Conservation (phyloP, 1,140 invertebrate species). For the Ostrea edulis region DNA sequence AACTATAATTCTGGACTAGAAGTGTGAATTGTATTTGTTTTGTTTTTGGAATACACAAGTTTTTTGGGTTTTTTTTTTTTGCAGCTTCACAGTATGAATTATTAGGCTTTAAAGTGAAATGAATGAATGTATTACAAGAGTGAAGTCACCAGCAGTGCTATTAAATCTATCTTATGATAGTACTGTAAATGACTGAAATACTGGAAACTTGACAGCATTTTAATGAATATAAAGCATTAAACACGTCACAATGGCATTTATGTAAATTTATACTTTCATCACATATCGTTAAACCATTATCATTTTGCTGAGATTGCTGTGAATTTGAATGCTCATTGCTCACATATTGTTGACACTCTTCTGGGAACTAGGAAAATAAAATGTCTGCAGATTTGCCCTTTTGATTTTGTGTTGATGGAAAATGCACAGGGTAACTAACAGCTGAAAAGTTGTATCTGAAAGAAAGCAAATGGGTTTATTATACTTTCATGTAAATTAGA, state of each 20-base stretch:
- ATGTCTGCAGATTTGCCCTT: not conserved
- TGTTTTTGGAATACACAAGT: too few relatives aligned
- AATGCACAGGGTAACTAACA: not conserved
- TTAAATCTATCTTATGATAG: not conserved
- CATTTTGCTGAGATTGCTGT: constrained; percentile 12
- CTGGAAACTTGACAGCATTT: not conserved
- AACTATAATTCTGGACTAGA: too few relatives aligned
- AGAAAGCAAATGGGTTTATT: not conserved
- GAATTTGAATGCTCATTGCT: constrained; percentile 8
- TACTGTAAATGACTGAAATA: not conserved
- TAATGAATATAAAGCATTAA: not conserved
- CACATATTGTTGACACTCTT: not conserved
- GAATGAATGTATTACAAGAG: not conserved
- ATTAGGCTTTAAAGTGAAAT: too few relatives aligned
- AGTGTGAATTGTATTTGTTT: too few relatives aligned
- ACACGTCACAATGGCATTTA: not conserved
- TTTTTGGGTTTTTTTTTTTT: too few relatives aligned
- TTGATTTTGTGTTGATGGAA: not conserved
- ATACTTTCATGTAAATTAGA: too few relatives aligned
- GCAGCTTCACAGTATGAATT: too few relatives aligned
- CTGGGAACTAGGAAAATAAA: not conserved
- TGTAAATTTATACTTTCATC: not conserved
- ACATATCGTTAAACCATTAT: not conserved
- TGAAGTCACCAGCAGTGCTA: not conserved
- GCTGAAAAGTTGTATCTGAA: constrained; percentile 17